Evolutionary conservation across 2,888 invertebrate species (phyloP).

Genomic region (Caradrina kadenii): DNA sequence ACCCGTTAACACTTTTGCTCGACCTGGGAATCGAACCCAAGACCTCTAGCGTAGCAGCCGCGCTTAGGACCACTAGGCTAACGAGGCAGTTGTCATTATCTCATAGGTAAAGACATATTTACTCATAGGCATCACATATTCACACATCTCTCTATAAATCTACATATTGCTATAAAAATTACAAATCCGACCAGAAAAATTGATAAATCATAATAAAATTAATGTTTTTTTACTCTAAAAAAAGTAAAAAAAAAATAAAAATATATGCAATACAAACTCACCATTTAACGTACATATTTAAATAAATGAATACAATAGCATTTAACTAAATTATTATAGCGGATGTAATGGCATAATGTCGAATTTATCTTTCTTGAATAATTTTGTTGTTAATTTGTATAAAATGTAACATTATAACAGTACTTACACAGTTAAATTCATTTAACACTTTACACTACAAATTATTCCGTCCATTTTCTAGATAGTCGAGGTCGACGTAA

Average conservation of each 20-base stretch:
- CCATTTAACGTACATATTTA: neutral
- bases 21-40: too few relatives aligned
- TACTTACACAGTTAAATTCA: slow-evolving; percentile 10
- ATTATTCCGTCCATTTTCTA: slow-evolving; percentile 20
- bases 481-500: slow-evolving; percentile 31
- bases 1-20: too few relatives aligned
- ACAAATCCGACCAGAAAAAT: too few relatives aligned
- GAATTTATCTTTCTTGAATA: slow-evolving; percentile 3
- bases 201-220: too few relatives aligned
- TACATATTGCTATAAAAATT: too few relatives aligned
- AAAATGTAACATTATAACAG: neutral
- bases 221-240: too few relatives aligned
- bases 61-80: too few relatives aligned
- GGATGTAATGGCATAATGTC: neutral
- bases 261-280: neutral
- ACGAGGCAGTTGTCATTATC: neutral
- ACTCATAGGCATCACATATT: too few relatives aligned
- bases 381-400: neutral
- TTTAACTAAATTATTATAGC: neutral
- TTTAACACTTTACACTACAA: neutral
- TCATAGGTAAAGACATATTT: too few relatives aligned
- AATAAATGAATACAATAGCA: slow-evolving; percentile 9
- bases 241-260: neutral
- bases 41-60: too few relatives aligned
- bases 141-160: too few relatives aligned